Evolutionary conservation across 2,888 invertebrate genomes (phyloP).

Genomic region (Crossocerus cetratus): DNA sequence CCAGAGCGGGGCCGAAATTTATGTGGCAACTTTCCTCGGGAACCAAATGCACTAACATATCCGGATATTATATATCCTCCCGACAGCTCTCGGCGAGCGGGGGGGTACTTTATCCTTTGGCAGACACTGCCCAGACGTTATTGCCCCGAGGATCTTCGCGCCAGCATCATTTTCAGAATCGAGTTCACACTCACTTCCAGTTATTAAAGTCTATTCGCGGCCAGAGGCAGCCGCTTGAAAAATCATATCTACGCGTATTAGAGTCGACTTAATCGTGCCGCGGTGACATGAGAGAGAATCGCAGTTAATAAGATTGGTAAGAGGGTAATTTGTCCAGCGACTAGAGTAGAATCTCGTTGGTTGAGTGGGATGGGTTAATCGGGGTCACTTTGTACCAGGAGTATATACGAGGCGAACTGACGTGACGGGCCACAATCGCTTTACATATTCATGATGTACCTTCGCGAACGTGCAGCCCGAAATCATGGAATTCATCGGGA

Average conservation of each 20-base stretch:
- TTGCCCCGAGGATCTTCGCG: slow-evolving; percentile 29
- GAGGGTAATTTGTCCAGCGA: slow-evolving; percentile 56
- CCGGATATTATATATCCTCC: slow-evolving; percentile 61
- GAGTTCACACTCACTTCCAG: not conserved
- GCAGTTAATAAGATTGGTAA: slow-evolving; percentile 51
- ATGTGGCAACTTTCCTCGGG: slow-evolving; percentile 62
- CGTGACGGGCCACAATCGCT: slow-evolving; percentile 60
- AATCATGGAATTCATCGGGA: slow-evolving; percentile 54
- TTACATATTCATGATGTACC: slow-evolving; percentile 67
- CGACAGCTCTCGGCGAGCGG: slow-evolving; percentile 50
- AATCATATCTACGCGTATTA: no score
- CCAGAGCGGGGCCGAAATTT: slow-evolving; percentile 52
- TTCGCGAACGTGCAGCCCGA: slow-evolving; percentile 51
- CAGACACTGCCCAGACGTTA: slow-evolving; percentile 48
- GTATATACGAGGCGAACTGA: slow-evolving; percentile 34
- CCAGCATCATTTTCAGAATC: slow-evolving; percentile 20
- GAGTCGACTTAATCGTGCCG: no score
- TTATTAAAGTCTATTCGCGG: no score
- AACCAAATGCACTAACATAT: slow-evolving; percentile 60
- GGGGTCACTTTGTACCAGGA: slow-evolving; percentile 22
- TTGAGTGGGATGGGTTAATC: slow-evolving; percentile 40
- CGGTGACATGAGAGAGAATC: no score
- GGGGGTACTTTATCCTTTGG: slow-evolving; percentile 56
- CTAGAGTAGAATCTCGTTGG: slow-evolving; percentile 44
- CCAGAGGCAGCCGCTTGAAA: no score